phyloP scores from a whole-genome alignment of 92 coral and sea anemone genomes.

The Phenganax subtilis region DNA sequence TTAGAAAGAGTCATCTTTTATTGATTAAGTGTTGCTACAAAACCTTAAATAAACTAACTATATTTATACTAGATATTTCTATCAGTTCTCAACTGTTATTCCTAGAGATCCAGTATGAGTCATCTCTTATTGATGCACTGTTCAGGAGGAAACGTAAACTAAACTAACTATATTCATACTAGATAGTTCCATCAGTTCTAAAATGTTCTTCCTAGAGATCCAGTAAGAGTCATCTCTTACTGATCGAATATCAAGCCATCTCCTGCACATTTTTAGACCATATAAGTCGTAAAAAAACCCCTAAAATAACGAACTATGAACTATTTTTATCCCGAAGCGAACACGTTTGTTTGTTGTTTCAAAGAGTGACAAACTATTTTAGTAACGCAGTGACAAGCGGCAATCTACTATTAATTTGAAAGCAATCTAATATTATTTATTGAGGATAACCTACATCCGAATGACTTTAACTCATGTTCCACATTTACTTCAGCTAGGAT shows the following conservation, averaged over 20 bases:
- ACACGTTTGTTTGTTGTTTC: slow-evolving; percentile 20
- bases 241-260: not conserved
- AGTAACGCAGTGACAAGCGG: not conserved
- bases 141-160: no score
- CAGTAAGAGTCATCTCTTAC: not conserved
- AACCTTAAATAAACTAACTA: no score
- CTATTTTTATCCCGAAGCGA: slow-evolving; percentile 11
- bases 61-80: no score
- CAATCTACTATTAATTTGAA: not conserved
- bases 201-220: no score
- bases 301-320: not conserved
- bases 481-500: not conserved
- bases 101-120: no score
- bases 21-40: no score
- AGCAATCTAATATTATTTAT: not conserved
- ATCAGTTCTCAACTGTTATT: no score
- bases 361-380: slow-evolving; percentile 13
- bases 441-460: slow-evolving; percentile 16
- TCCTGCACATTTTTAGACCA: not conserved
- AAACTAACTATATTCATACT: no score
- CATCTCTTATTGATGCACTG: not conserved
- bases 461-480: not conserved
- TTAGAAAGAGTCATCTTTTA: no score
- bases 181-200: no score
- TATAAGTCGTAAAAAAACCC: not conserved